A percentile compares a stretch with the other conserved stretches of the same genome.
Conservation (phyloP, 2,797 vertebrate species). For the Sciurus carolinensis region DNA sequence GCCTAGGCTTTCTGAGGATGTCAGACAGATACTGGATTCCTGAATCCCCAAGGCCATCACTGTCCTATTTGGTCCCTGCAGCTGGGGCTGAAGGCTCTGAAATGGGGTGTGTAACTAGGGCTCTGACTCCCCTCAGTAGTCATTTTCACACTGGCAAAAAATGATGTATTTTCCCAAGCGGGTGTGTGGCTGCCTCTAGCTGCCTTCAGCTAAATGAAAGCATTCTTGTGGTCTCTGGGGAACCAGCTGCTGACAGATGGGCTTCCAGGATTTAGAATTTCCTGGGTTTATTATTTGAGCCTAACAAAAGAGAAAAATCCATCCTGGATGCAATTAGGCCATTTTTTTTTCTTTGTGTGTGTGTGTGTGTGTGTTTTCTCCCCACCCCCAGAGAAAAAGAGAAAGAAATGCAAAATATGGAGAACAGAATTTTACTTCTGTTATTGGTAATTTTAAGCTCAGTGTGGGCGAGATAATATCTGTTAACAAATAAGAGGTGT, state of each 20-base stretch:
- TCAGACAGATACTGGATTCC: conserved; percentile 62
- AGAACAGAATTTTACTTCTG: conserved; percentile 37
- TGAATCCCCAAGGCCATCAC: neutral
- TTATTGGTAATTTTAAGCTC: conserved; percentile 51
- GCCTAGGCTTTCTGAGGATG: neutral
- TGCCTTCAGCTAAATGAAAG: conserved; percentile 77
- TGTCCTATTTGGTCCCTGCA: conserved; percentile 31
- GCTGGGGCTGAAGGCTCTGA: conserved; percentile 21
- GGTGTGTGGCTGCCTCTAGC: conserved; percentile 56
- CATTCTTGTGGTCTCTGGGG: conserved; percentile 70
- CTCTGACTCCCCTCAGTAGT: conserved; percentile 60
- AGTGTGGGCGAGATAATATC: conserved; percentile 1
- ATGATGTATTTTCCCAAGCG: conserved; percentile 69
- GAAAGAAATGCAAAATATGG: conserved; percentile 25
- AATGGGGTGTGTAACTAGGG: conserved; percentile 66
- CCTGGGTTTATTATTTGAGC: conserved; percentile 67
- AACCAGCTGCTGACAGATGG: conserved; percentile 71
- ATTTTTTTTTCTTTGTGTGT: neutral
- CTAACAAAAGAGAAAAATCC: conserved; percentile 76
- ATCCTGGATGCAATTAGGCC: conserved; percentile 77
- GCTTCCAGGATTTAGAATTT: conserved; percentile 75
- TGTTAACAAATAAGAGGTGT: conserved; percentile 34
- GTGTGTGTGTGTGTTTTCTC: neutral
- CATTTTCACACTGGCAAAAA: conserved; percentile 70
- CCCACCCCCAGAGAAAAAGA: neutral